phyloP scores from a whole-genome alignment of 2,888 invertebrate species.

The Troides aeacus region DNA sequence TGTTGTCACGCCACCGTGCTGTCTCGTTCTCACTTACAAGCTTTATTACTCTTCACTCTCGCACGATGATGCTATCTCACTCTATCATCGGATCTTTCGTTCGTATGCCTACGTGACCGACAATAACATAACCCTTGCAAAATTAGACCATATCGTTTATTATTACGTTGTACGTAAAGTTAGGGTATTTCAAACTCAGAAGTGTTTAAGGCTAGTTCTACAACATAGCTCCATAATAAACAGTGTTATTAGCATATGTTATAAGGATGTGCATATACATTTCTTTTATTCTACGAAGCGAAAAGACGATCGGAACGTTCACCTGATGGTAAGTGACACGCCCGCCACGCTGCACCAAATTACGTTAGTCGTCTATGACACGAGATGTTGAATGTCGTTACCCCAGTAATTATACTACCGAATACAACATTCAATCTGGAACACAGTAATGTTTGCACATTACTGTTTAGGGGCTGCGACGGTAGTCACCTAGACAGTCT shows the following conservation, averaged over 20 bases:
- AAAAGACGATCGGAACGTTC: too few relatives aligned
- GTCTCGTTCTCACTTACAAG: conserved; percentile 50
- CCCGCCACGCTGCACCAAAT: too few relatives aligned
- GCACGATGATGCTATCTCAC: conserved; percentile 37
- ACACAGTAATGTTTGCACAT: too few relatives aligned
- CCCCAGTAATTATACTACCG: too few relatives aligned
- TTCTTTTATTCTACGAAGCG: background rate
- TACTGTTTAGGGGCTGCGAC: too few relatives aligned
- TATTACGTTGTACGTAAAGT: conserved; percentile 37
- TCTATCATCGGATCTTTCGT: conserved; percentile 49
- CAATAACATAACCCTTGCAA: conserved; percentile 67
- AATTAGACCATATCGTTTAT: conserved; percentile 44
- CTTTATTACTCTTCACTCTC: conserved; percentile 40
- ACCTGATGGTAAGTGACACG: too few relatives aligned
- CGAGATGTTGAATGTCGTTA: too few relatives aligned
- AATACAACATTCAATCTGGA: too few relatives aligned
- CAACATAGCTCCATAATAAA: conserved; percentile 37
- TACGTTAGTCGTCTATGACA: too few relatives aligned
- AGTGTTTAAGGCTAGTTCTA: conserved; percentile 33
- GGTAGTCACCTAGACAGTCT: too few relatives aligned
- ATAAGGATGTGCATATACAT: conserved; percentile 7
- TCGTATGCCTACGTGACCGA: conserved; percentile 73
- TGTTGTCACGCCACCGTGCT: conserved; percentile 73
- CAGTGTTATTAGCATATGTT: conserved; percentile 37
- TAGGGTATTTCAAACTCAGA: conserved; percentile 13